Conservation (phyloP, 2,888 invertebrate species). For the Nephrotoma flavescens region DNA sequence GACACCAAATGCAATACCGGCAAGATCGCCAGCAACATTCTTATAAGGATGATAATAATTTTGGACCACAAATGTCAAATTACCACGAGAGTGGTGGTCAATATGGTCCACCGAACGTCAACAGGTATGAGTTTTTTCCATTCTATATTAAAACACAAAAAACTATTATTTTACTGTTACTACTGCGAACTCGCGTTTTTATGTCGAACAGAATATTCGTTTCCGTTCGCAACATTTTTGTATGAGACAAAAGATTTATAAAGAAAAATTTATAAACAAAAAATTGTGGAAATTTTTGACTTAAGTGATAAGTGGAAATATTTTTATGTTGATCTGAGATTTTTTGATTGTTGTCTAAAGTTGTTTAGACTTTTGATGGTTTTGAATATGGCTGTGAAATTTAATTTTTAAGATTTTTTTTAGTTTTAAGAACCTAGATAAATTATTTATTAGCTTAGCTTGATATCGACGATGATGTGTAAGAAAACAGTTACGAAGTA, state of each 20-base stretch:
- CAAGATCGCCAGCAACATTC: constrained; percentile 5
- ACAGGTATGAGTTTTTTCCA: constrained; percentile 4
- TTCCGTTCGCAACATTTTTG: not conserved
- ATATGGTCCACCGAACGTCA: not conserved
- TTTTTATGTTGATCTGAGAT: not conserved
- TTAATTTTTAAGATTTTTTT: not conserved
- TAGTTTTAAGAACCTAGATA: not conserved
- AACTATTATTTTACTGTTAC: not conserved
- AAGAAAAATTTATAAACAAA: not conserved
- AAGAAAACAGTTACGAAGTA: not conserved
- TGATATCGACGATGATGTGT: not conserved
- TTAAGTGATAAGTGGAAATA: not conserved
- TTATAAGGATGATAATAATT: not conserved
- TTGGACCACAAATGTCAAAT: not conserved
- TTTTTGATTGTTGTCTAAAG: not conserved
- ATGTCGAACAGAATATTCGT: not conserved
- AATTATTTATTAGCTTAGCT: not conserved
- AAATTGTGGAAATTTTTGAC: not conserved
- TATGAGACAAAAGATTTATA: not conserved
- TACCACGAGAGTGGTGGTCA: not conserved
- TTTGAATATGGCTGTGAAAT: not conserved
- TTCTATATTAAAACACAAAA: not conserved
- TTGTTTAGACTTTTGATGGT: not conserved
- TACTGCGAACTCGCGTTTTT: not conserved
- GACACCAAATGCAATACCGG: constrained; percentile 4